Evolutionary conservation across 2,888 invertebrate genomes (phyloP), one percentile per base, ranked within the genome.

Genomic region (Mesochorus sp.): DNA sequence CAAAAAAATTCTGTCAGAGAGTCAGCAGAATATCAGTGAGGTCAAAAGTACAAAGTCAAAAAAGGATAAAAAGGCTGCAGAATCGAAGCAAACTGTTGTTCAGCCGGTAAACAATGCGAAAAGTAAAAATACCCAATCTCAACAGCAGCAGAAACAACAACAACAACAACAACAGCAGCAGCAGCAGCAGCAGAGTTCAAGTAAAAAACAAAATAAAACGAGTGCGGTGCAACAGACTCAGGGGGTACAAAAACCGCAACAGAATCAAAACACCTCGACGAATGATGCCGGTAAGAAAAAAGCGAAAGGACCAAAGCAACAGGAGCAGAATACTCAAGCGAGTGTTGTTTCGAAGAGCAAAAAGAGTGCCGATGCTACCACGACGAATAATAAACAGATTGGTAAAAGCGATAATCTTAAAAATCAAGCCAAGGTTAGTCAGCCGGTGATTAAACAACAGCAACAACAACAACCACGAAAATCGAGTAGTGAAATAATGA

Each of bases 21-120:
- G 84, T 34, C 85, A 83, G 21, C 85, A 83, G 73, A 86, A 84
- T 28, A 66, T 71, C 3, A 73, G 42, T 5, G 89, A 88, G 26
- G 66, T 72, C 1, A 89, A 87, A 62, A 83, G 37, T 80, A 80
- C 80, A 14, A 90, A 90, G 28, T 85, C 87, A 12, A 91, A 90
- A 42, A 90, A 90, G 42, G 88, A 90, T 2, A 89, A 90, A 62
- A 90, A 88, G 57, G 88, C 85, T 59, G 81, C 79, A 0, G 90
- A 89, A 6, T 88, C 89, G 14, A 90, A 90, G 34, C 88, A 89
- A 55, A 87, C 88, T 28, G 80, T 85, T 3, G 70, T 76, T 6
- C 83, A 86, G 12, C 86, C 84, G 34, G 80, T 78, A 12, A 62
- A 82, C 34, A 86, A 83, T 73, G 64, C 75, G 3, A 89, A 80